Base-by-base conservation (phyloP, 2,888 invertebrate genomes). In the Lamellibrachia satsuma region DNA sequence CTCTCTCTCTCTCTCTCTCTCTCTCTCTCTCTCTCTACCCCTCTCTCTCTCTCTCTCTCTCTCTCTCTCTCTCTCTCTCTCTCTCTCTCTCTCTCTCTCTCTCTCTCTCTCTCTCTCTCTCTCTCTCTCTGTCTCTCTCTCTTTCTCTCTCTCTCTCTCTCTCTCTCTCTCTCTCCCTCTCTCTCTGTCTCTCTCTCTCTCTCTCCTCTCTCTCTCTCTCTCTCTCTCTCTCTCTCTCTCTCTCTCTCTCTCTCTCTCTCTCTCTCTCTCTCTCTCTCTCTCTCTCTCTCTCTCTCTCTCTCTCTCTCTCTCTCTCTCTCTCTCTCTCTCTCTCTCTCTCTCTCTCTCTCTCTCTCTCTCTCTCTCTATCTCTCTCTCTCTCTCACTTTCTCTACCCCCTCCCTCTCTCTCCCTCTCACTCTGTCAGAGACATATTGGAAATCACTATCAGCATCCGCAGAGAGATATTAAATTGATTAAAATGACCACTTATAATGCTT, bases 201-300 rank as follows among this genome's bases (percentile, higher is more conserved):
- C 91, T 11, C 91, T 27, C 91, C 11, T 91, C 15, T 4, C n/a
- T 22, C 52, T 52, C 55, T n/a, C 92, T 55, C 92, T 57, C 92
- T 3, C 92, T 7, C 8, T 27, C 39, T 27, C 8, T 1, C 39
- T 15, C 52, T n/a, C 52, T 27, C 52, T 52, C 52, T 57, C 55
- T 7, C 92, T 7, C 92, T 52, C 55, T 8, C 92, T 91, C 55
- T n/a, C 2, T 55, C 91, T 91, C 91, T 91, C 91, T 91, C 91
- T 91, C 91, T 51, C 91, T 91, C 91, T 15, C 91, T 91, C 91
- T 91, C 91, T 15, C 91, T 91, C 91, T 91, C 91, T 91, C 52
- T 91, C 15, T 91, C 92, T 91, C 55, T 91, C 92, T 91, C 52
- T 9, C 55, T 22, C 55, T 22, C 92, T 55, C 55, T 15, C 55